Percentiles rank a stretch among this genome's conserved stretches.
These are phyloP conservation scores for Hippopotamus amphibius DNA, from an alignment of 2,113 vertebrate species.

Conservation along the genomic window DNA sequence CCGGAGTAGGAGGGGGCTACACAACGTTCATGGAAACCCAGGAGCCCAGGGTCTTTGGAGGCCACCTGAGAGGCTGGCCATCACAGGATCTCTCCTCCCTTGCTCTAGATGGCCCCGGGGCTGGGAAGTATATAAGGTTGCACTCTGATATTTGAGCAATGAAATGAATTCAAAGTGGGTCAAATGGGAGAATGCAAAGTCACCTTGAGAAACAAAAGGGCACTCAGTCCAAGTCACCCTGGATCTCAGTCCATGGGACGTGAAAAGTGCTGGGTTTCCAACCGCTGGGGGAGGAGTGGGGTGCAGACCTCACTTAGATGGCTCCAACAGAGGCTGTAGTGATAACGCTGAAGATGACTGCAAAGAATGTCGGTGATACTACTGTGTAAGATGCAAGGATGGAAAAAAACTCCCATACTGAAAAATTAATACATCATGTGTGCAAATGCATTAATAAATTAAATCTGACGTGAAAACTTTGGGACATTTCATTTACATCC, in stretches of 20 bases:
- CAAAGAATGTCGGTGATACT: neutral
- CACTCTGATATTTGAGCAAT: neutral
- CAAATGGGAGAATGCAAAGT: neutral
- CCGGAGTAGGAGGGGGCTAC: neutral
- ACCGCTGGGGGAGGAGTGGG: neutral
- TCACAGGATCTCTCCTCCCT: neutral
- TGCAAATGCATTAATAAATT: neutral
- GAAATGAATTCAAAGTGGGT: neutral
- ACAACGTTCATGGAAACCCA: neutral
- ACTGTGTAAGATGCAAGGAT: neutral
- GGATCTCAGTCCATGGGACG: neutral
- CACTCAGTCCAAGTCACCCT: neutral
- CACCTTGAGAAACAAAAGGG: neutral
- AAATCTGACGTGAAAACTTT: neutral
- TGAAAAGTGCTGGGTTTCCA: neutral
- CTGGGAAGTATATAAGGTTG: neutral
- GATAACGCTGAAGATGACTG: neutral
- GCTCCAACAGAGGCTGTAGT: neutral
- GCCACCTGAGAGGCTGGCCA: neutral
- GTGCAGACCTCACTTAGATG: neutral
- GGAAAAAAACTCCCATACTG: neutral
- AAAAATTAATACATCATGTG: neutral
- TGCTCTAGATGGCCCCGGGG: neutral
- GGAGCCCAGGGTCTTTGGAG: neutral
- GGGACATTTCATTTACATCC: neutral